Conservation (phyloP, 2,113 vertebrate species). For the Australoheros scitulus region DNA sequence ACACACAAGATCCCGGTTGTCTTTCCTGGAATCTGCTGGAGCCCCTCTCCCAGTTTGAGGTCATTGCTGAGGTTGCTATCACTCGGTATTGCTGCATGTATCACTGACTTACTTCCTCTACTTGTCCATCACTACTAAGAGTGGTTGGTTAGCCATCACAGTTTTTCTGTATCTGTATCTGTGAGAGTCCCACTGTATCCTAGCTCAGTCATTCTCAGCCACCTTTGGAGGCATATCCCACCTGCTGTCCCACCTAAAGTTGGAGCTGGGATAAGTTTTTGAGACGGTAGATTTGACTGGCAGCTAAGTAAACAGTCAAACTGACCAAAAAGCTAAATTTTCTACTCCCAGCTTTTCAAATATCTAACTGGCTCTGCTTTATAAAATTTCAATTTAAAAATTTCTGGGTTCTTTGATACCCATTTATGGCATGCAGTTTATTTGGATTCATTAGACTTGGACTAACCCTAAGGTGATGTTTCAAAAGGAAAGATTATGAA, state of each 20-base stretch:
- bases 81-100: too few species aligned
- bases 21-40: too few species aligned
- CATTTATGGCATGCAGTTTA: not conserved
- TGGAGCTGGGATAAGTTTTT: not conserved
- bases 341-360: not conserved
- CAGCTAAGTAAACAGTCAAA: not conserved
- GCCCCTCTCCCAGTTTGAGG: too few species aligned
- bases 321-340: not conserved
- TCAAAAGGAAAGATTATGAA: too few species aligned
- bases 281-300: not conserved
- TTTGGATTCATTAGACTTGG: not conserved
- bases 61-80: too few species aligned
- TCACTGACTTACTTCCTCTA: too few species aligned
- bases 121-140: too few species aligned
- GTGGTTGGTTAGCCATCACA: too few species aligned
- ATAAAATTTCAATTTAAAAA: not conserved
- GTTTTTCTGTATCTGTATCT: too few species aligned
- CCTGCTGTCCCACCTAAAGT: not conserved
- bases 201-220: not conserved
- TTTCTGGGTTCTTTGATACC: not conserved
- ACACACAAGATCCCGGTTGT: too few species aligned
- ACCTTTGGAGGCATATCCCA: not conserved
- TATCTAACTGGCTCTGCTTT: not conserved
- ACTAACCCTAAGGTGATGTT: too few species aligned
- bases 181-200: too few species aligned